phyloP scores from a whole-genome alignment of 2,113 vertebrate species.

The Hyla sarda region DNA sequence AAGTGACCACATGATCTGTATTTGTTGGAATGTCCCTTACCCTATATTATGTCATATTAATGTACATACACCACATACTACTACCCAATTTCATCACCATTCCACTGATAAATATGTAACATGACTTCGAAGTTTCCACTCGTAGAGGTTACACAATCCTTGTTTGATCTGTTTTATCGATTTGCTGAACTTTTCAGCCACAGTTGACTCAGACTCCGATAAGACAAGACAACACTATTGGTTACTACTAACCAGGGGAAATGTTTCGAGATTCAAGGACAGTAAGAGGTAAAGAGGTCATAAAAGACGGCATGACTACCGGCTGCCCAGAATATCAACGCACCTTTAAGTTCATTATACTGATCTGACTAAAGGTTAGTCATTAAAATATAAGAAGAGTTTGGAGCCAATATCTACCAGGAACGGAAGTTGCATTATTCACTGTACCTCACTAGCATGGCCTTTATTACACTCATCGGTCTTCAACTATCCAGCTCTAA shows the following conservation, averaged over 20 bases:
- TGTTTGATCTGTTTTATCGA: neutral
- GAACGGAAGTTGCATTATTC: neutral
- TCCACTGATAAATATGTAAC: neutral
- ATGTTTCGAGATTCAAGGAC: neutral
- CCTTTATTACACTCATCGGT: neutral
- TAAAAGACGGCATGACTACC: neutral
- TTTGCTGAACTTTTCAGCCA: neutral
- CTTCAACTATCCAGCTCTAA: neutral
- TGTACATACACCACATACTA: too few species aligned
- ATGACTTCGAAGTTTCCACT: neutral
- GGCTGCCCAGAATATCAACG: neutral
- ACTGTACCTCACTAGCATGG: neutral
- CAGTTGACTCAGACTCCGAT: neutral
- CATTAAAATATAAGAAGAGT: neutral
- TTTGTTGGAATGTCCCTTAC: too few species aligned
- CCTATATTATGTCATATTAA: too few species aligned
- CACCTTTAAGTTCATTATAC: neutral
- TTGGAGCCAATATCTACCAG: neutral
- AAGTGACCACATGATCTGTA: too few species aligned
- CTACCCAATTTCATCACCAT: neutral
- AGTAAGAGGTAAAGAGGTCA: neutral
- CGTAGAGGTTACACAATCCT: neutral
- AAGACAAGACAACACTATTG: neutral
- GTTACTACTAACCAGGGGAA: neutral
- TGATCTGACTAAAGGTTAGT: neutral